Evolutionary conservation across 2,888 invertebrate species (phyloP), one percentile per base, ranked within the genome.

Genomic region (Melolontha melolontha): DNA sequence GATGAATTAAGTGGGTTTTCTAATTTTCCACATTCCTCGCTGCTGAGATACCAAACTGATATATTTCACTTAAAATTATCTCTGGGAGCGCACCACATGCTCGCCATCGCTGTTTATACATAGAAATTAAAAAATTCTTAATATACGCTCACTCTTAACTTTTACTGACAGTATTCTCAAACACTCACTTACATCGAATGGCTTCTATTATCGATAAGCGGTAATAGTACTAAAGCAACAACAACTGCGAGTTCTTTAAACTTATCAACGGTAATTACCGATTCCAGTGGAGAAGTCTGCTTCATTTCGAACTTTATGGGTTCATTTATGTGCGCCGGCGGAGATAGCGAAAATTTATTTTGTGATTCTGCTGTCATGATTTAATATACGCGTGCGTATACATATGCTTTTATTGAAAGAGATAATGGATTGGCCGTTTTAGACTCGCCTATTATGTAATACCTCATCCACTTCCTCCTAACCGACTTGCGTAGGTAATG

Each of bases 231-330:
- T 34, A 34, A 34, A 34, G 10, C 34, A 62, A 47, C 59, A 47
- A 29, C 44, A 44, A 34, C 59, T 47, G 59, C 59, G 59, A 62
- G 59, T 62, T 62, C 59, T 62, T 34, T 62, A 62, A 34, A 62
- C 47, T 47, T 62, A 62, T 62, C 59, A 47, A 47, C 59, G 47
- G 59, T 62, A 62, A 62, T 62, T 62, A 62, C 59, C 59, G 59
- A 62, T 62, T 62, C 44, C 59, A 47, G 59, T 47, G 16, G 47
- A 62, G 47, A 62, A 62, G 59, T 62, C 59, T 62, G 59, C 34
- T 62, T 62, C 59, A 47, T 62, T 62, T 62, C 59, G 59, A 62
- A 62, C 59, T 62, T 62, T 62, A 62, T 62, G 59, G 59, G 59
- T 62, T 47, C 59, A 62, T 62, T 62, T 62, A 62, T 62, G 59